Percentiles rank a stretch among this genome's conserved stretches.
phyloP scores from a whole-genome alignment of 2,888 invertebrate genomes.

The Himalopsyche tibetana region DNA sequence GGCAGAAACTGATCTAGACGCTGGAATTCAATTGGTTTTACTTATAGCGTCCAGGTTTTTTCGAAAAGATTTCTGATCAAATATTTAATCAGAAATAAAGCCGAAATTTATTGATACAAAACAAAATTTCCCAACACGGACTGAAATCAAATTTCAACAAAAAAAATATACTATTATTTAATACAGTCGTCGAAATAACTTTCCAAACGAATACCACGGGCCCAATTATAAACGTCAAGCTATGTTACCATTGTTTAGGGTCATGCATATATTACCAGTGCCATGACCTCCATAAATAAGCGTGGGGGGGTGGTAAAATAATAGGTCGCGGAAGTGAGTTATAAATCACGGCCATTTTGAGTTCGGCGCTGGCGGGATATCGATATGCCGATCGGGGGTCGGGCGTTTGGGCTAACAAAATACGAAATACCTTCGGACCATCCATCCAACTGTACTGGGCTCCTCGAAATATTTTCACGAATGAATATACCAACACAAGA shows the following conservation, averaged over 20 bases:
- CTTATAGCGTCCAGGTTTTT: too few species aligned
- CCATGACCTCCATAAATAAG: conserved; percentile 38
- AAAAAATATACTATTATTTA: too few species aligned
- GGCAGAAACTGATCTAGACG: too few species aligned
- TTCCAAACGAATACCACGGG: neutral
- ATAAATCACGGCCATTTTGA: conserved; percentile 37
- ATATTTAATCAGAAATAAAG: too few species aligned
- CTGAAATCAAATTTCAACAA: too few species aligned
- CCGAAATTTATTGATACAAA: too few species aligned
- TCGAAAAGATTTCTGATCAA: too few species aligned
- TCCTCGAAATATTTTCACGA: conserved; percentile 21
- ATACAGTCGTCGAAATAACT: neutral
- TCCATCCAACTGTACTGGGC: neutral
- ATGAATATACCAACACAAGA: neutral
- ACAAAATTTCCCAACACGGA: too few species aligned
- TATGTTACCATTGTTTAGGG: conserved; percentile 14
- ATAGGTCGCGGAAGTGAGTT: conserved; percentile 22
- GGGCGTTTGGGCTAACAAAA: conserved; percentile 29
- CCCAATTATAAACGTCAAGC: conserved; percentile 9
- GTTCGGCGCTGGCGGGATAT: conserved; percentile 16
- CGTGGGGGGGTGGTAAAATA: conserved; percentile 14
- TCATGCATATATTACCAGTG: conserved; percentile 19
- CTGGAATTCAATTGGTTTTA: too few species aligned
- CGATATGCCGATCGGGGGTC: conserved; percentile 31
- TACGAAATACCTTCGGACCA: conserved; percentile 36